phyloP scores from a whole-genome alignment of 1,140 invertebrate genomes.

The Plutomurus gul region DNA sequence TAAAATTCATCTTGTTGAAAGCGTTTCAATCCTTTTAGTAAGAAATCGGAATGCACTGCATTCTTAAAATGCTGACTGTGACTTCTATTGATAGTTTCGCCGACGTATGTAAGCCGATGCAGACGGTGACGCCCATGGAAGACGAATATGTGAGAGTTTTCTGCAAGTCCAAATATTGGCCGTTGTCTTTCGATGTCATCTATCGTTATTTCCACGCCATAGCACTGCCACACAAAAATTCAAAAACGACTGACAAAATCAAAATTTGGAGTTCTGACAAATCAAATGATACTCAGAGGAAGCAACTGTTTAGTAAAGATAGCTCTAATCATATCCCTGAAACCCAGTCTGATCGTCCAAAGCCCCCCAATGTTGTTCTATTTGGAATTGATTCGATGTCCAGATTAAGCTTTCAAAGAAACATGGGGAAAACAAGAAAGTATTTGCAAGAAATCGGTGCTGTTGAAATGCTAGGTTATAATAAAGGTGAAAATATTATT shows the following conservation, averaged over 20 bases:
- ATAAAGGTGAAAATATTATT: conserved; percentile 48
- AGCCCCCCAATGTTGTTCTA: conserved; percentile 43
- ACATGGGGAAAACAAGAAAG: conserved; percentile 43
- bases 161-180: conserved; percentile 46
- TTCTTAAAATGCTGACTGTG: background rate
- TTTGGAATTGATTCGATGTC: conserved; percentile 51
- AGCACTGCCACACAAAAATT: conserved; percentile 30
- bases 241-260: conserved; percentile 32
- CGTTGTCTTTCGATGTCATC: conserved; percentile 35
- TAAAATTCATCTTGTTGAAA: no score
- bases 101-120: background rate
- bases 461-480: conserved; percentile 52
- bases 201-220: conserved; percentile 48
- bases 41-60: background rate
- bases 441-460: conserved; percentile 45
- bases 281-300: background rate
- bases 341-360: background rate
- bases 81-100: background rate
- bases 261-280: conserved; percentile 32
- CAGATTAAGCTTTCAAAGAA: conserved; percentile 43
- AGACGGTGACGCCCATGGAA: conserved; percentile 12
- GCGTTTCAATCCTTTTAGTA: background rate
- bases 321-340: background rate
- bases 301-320: background rate
- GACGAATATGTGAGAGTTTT: conserved; percentile 42